phyloP scores from a whole-genome alignment of 2,797 vertebrate species.

The Microctenopoma stevenorrisi region DNA sequence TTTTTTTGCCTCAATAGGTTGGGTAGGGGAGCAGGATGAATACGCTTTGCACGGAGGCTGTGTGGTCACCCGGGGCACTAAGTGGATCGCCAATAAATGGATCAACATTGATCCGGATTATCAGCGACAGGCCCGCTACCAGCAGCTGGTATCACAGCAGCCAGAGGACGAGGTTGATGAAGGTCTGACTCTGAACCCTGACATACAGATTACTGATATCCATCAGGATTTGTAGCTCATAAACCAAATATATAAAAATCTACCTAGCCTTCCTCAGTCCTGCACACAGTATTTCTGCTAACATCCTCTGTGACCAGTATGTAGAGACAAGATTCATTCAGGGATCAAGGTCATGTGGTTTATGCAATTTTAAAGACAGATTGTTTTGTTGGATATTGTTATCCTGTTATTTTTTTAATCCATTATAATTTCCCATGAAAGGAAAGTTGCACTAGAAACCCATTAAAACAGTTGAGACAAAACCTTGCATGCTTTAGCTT shows the following conservation, averaged over 20 bases:
- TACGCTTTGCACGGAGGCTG: conserved; percentile 97
- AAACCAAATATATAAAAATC: conserved; percentile 55
- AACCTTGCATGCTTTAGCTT: conserved; percentile 68
- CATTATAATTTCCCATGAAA: conserved; percentile 39
- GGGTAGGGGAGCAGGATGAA: conserved; percentile 98
- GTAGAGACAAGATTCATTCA: conserved; percentile 75
- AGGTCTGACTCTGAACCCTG: conserved; percentile 56
- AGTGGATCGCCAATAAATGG: conserved; percentile 99
- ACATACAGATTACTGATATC: conserved; percentile 63
- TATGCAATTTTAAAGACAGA: conserved; percentile 81
- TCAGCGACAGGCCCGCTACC: conserved; percentile 91
- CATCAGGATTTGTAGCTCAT: conserved; percentile 84
- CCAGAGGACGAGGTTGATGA: conserved; percentile 72
- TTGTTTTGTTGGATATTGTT: conserved; percentile 60
- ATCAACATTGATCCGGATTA: conserved; percentile 97
- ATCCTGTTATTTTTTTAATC: conserved; percentile 53
- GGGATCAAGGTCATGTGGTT: conserved; percentile 79
- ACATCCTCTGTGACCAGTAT: conserved; percentile 56
- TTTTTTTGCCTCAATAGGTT: conserved; percentile 82
- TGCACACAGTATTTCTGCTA: conserved; percentile 65
- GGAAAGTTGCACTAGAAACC: conserved; percentile 70
- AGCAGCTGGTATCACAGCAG: conserved; percentile 86
- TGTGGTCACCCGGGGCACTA: conserved; percentile 92
- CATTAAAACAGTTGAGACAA: conserved; percentile 46
- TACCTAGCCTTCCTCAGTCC: conserved; percentile 62